Evolutionary conservation across 2,797 vertebrate genomes (phyloP).

Genomic region (Peromyscus attwateri): DNA sequence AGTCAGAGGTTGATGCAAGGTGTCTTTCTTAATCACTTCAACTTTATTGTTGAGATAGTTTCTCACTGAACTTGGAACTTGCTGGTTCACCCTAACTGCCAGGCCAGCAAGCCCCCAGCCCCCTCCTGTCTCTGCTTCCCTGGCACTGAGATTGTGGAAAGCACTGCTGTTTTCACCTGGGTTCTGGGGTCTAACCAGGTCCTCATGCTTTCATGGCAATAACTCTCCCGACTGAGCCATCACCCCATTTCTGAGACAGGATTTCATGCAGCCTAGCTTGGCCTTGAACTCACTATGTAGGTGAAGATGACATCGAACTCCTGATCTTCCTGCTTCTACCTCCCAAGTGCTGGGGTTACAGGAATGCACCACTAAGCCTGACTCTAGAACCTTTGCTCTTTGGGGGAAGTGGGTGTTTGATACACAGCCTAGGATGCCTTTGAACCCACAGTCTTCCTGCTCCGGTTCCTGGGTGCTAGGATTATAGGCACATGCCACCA

Average conservation of each 20-base stretch:
- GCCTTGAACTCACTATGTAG: not conserved
- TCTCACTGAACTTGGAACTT: not conserved
- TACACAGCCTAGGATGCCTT: not conserved
- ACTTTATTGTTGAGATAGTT: not conserved
- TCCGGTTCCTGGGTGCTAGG: not conserved
- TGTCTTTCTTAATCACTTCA: not conserved
- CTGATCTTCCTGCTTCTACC: not conserved
- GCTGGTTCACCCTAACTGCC: not conserved
- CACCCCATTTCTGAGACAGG: not conserved
- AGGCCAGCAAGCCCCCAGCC: not conserved
- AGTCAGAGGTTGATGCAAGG: not conserved
- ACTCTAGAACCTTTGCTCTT: not conserved
- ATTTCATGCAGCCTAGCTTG: not conserved
- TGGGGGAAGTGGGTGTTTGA: not conserved
- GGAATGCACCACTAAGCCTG: not conserved
- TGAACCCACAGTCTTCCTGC: not conserved
- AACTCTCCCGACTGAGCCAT: not conserved
- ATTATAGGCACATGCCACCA: not conserved
- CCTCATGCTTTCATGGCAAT: not conserved
- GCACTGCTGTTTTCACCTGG: not conserved
- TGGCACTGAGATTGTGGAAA: not conserved
- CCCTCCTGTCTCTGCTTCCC: not conserved
- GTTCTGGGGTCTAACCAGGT: not conserved
- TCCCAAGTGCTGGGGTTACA: not conserved
- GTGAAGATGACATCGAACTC: not conserved